A percentile compares a stretch with the other conserved stretches of the same genome.
Evolutionary conservation across 2,797 vertebrate species (phyloP).

Genomic region (Premnoplex brunnescens): DNA sequence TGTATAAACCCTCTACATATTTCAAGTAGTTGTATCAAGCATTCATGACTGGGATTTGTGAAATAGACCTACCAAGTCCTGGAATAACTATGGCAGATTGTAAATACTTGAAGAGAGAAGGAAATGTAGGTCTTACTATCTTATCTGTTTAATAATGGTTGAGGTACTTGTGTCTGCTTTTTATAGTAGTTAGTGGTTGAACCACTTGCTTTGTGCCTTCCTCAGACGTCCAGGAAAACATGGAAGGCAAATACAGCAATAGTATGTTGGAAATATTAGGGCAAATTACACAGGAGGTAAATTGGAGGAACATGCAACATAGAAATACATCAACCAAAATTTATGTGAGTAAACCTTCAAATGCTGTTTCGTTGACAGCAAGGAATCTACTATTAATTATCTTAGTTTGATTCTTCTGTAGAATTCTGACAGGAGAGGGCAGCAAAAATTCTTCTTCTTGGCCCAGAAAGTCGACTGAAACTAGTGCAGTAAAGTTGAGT

Average conservation of each 20-base stretch:
- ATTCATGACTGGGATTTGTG: neutral
- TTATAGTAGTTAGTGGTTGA: neutral
- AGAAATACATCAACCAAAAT: neutral
- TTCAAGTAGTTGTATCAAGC: neutral
- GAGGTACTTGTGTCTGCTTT: neutral
- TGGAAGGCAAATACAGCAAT: neutral
- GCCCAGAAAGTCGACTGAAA: neutral
- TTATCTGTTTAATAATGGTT: neutral
- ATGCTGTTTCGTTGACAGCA: neutral
- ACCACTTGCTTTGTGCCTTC: neutral
- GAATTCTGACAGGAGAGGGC: neutral
- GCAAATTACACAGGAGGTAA: neutral
- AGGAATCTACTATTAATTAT: neutral
- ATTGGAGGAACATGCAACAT: neutral
- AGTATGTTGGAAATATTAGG: neutral
- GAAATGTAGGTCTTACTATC: neutral
- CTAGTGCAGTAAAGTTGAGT: neutral
- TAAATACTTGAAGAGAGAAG: neutral
- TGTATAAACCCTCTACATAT: fast-evolving
- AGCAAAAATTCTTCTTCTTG: neutral
- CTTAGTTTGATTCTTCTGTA: neutral
- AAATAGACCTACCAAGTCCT: neutral
- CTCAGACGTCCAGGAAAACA: neutral
- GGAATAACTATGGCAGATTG: neutral
- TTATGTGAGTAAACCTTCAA: neutral